Conservation (phyloP, 2,797 vertebrate species). For the Lepilemur ruficaudatus region DNA sequence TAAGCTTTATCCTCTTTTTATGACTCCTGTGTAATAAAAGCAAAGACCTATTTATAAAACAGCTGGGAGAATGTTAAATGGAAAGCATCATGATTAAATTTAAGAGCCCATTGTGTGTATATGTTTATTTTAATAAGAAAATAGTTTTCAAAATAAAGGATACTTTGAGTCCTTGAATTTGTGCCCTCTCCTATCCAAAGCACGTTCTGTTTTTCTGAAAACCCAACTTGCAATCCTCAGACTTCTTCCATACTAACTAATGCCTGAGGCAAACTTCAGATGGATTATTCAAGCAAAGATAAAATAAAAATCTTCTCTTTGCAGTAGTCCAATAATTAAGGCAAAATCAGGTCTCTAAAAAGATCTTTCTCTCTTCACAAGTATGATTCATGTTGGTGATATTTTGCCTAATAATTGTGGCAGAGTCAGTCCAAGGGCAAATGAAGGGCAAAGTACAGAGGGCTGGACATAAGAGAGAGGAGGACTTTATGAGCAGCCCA, state of each 20-base stretch:
- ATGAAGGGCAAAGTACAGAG: neutral
- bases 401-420: conserved; percentile 45
- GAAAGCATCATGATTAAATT: conserved; percentile 44
- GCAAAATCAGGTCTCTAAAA: neutral
- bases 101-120: conserved; percentile 43
- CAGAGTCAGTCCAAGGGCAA: conserved; percentile 40
- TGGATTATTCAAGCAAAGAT: conserved; percentile 56
- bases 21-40: conserved; percentile 46
- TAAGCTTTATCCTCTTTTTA: conserved; percentile 47
- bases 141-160: conserved; percentile 63
- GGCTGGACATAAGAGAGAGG: neutral
- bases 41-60: conserved; percentile 66
- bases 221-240: neutral
- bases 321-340: conserved; percentile 66
- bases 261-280: conserved; percentile 50
- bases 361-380: conserved; percentile 39
- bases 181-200: neutral
- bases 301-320: conserved; percentile 70
- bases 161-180: conserved; percentile 47
- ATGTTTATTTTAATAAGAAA: conserved; percentile 68
- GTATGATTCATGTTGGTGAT: conserved; percentile 30
- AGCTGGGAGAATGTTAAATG: conserved; percentile 50
- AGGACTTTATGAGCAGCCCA: neutral
- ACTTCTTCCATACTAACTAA: neutral
- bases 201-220: neutral